Percentiles rank a stretch among this genome's conserved stretches.
Conservation (phyloP, 2,113 vertebrate species). For the Oncorhynchus keta region DNA sequence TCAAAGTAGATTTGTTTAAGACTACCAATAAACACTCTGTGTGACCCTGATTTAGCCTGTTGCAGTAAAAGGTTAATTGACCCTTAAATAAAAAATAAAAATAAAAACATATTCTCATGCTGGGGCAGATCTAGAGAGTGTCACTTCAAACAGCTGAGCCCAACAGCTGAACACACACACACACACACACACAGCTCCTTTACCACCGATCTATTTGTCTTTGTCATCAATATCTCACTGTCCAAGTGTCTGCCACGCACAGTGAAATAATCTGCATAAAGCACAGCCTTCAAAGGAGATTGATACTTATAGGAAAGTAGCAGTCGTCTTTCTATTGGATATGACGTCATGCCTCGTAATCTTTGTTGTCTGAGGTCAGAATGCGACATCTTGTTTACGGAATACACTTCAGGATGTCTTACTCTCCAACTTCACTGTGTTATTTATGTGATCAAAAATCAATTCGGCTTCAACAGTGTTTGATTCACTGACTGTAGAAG, state of each 20-base stretch:
- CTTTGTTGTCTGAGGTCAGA: constrained; percentile 3
- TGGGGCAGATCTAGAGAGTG: neutral
- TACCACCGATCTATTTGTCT: neutral
- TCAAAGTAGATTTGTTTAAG: no score
- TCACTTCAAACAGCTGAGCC: neutral
- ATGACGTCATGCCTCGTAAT: neutral
- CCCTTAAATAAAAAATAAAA: no score
- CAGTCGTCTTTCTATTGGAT: neutral
- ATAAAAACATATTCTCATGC: neutral
- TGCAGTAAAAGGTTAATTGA: no score
- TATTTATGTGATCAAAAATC: constrained; percentile 45
- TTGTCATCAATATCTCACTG: constrained; percentile 16
- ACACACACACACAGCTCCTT: neutral
- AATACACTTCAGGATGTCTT: constrained; percentile 39
- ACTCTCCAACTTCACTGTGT: constrained; percentile 20
- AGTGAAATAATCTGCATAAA: constrained; percentile 27
- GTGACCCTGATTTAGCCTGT: no score
- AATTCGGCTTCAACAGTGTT: constrained; percentile 24
- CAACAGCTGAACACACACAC: neutral
- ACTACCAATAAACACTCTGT: no score
- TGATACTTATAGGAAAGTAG: neutral
- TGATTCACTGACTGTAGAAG: constrained; percentile 36
- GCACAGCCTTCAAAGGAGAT: constrained; percentile 1
- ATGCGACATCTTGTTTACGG: constrained; percentile 19
- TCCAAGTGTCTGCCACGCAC: neutral